Conservation (phyloP, 2,888 invertebrate species). For the Piscicola geometra region DNA sequence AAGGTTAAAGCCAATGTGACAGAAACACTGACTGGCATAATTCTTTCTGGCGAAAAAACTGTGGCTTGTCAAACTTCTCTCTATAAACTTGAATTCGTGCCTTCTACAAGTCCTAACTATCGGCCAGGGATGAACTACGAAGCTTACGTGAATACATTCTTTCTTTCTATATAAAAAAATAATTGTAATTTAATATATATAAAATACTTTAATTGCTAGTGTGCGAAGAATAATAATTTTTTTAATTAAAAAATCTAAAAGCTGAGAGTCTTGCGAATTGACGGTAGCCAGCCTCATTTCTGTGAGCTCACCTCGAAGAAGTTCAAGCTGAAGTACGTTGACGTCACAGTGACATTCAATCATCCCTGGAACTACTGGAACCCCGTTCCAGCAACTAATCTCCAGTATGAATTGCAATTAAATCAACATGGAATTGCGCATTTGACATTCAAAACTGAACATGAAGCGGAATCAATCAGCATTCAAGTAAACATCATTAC, state of each 20-base stretch:
- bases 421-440: too few species aligned
- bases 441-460: too few species aligned
- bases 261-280: neutral
- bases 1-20: slow-evolving; percentile 25
- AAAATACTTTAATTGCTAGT: neutral
- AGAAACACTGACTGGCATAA: slow-evolving; percentile 30
- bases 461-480: too few species aligned
- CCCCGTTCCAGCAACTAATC: neutral
- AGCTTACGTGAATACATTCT: neutral
- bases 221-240: too few species aligned
- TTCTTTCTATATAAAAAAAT: neutral
- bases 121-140: neutral
- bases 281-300: neutral
- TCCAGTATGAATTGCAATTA: neutral
- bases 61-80: neutral
- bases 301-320: too few species aligned
- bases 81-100: neutral
- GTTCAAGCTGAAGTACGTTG: too few species aligned
- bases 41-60: neutral
- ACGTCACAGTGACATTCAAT: neutral
- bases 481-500: too few species aligned
- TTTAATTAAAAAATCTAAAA: neutral
- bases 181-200: neutral
- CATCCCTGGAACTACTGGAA: neutral
- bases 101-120: neutral